Evolutionary conservation across 2,113 vertebrate species (phyloP).

Genomic region (Aegotheles bennettii): DNA sequence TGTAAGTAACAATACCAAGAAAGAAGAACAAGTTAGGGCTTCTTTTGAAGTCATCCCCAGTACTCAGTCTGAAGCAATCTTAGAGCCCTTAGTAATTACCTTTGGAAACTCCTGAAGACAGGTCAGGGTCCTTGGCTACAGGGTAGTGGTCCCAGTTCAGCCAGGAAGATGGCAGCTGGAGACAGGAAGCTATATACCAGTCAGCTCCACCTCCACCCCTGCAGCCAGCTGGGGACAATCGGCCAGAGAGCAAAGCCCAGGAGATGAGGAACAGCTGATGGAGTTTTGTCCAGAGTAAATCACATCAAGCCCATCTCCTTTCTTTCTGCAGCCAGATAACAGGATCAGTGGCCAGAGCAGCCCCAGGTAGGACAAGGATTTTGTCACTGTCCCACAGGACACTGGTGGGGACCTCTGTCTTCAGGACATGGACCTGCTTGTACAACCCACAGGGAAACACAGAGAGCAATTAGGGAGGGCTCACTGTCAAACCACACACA

Average conservation of each 20-base stretch:
- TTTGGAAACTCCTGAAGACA: background rate
- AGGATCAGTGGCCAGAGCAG: background rate
- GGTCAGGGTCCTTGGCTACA: accelerated
- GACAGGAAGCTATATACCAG: background rate
- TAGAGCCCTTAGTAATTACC: background rate
- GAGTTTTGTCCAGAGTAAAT: background rate
- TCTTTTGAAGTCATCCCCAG: too few relatives aligned
- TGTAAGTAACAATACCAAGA: background rate
- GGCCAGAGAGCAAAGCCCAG: background rate
- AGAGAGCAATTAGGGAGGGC: accelerated
- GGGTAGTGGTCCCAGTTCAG: accelerated
- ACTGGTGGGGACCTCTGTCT: accelerated
- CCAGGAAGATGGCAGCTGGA: accelerated
- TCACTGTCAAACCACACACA: background rate
- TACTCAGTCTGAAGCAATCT: accelerated
- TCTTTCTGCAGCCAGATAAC: background rate
- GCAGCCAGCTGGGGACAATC: background rate
- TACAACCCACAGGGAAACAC: background rate
- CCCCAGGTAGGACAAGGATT: background rate
- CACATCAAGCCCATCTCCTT: too few relatives aligned
- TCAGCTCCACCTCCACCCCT: background rate
- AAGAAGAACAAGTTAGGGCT: background rate
- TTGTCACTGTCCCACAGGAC: background rate
- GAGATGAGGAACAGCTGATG: background rate
- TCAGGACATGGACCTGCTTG: background rate